These are phyloP conservation scores for Yponomeuta malinellus DNA, from an alignment of 2,888 invertebrate species.

Conservation along the genomic window DNA sequence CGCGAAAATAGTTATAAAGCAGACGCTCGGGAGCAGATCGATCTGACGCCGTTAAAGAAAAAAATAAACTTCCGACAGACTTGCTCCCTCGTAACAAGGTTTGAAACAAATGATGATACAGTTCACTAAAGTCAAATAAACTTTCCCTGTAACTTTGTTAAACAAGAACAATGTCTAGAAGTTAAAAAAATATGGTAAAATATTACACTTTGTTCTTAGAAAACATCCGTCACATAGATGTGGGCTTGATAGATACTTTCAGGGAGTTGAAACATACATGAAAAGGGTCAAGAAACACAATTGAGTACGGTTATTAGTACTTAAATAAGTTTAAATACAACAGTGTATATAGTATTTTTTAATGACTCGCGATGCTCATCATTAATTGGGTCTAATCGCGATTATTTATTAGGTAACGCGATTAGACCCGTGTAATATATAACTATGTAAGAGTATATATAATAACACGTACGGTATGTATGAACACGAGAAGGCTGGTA, in stretches of 20 bases:
- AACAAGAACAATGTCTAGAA: background rate
- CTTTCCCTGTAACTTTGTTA: background rate
- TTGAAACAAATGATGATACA: conserved; percentile 13
- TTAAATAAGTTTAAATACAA: too few species aligned
- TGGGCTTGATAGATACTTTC: background rate
- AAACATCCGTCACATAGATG: background rate
- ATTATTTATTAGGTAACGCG: too few species aligned
- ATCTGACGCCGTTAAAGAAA: conserved; percentile 2
- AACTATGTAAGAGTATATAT: too few species aligned
- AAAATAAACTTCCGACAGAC: conserved; percentile 9
- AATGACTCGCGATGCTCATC: too few species aligned
- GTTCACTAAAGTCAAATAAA: conserved; percentile 9
- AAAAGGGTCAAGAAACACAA: background rate
- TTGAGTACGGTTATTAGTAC: too few species aligned
- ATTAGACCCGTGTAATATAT: too few species aligned
- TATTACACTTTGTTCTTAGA: background rate
- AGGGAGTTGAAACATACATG: background rate
- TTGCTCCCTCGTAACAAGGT: conserved; percentile 13
- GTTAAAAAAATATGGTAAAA: conserved; percentile 1
- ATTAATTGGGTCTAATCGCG: too few species aligned
- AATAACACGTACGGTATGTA: too few species aligned
- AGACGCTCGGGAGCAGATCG: conserved; percentile 26
- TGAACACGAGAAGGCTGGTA: conserved; percentile 25
- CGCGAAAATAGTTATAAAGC: conserved; percentile 51
- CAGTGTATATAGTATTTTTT: too few species aligned